Evolutionary conservation across 1,140 invertebrate genomes (phyloP).

Genomic region (Adelges cooleyi): DNA sequence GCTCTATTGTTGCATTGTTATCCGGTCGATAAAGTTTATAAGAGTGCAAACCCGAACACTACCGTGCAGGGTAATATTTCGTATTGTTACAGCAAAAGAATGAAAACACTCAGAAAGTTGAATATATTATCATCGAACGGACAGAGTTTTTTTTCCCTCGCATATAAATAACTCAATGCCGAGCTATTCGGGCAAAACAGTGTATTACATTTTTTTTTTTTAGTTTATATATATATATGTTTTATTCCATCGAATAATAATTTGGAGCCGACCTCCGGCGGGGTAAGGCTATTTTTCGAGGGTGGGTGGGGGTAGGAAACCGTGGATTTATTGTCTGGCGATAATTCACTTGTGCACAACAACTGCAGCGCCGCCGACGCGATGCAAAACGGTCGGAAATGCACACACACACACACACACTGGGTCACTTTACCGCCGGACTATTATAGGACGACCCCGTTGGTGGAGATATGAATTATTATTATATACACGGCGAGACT

Average conservation of each 20-base stretch:
- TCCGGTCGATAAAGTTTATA: not conserved
- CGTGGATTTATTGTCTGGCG: conserved; percentile 15
- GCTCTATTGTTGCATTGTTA: not conserved
- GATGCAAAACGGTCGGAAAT: conserved; percentile 11
- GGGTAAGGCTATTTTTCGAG: too few relatives aligned
- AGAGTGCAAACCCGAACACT: not conserved
- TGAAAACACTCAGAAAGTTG: conserved; percentile 2
- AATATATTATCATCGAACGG: conserved; percentile 6
- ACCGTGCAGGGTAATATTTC: not conserved
- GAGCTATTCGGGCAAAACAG: not conserved
- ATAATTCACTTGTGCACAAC: conserved; percentile 24
- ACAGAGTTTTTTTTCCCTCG: not conserved
- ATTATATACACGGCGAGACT: not conserved
- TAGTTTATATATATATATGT: not conserved
- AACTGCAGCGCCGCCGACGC: conserved; percentile 5
- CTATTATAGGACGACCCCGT: too few relatives aligned
- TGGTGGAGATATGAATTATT: conserved; percentile 7
- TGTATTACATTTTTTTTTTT: not conserved
- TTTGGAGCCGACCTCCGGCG: not conserved
- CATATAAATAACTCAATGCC: not conserved
- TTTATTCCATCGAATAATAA: conserved; percentile 20
- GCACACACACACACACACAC: not conserved
- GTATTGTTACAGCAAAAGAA: not conserved
- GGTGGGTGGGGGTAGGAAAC: not conserved
- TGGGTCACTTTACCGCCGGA: conserved; percentile 15